phyloP scores from a whole-genome alignment of 1,140 invertebrate genomes.

The Eciton burchellii region DNA sequence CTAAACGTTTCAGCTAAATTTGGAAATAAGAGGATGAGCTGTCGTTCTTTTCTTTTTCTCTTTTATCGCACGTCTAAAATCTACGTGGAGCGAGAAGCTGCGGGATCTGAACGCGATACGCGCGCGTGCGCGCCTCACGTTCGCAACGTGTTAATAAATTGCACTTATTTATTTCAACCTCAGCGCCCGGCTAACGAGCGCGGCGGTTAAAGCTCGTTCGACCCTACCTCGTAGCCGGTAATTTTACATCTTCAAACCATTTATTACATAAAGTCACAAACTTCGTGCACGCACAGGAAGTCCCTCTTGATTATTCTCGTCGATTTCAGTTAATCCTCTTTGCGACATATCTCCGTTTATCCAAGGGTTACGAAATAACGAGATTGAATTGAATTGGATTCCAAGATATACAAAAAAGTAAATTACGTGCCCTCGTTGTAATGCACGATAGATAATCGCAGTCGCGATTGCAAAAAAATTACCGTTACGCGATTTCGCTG shows the following conservation, averaged over 20 bases:
- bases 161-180: conserved; percentile 64
- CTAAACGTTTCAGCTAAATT: conserved; percentile 28
- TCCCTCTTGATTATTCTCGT: conserved; percentile 7
- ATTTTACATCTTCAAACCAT: conserved; percentile 19
- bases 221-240: neutral
- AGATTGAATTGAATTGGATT: no score
- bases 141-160: conserved; percentile 65
- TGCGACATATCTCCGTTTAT: no score
- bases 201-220: conserved; percentile 38
- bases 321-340: neutral
- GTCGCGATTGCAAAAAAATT: no score
- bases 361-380: no score
- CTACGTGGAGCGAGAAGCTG: conserved; percentile 7
- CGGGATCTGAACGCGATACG: conserved; percentile 1
- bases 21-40: conserved; percentile 47
- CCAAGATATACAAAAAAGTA: no score
- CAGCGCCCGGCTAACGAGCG: conserved; percentile 53
- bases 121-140: conserved; percentile 29
- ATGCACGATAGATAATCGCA: neutral
- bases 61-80: neutral
- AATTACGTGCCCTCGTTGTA: no score
- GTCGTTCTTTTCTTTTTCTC: no score
- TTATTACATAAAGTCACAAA: conserved; percentile 38
- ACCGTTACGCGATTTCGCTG: no score
- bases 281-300: neutral